A percentile compares a stretch with the other conserved stretches of the same genome.
Conservation (phyloP, 2,888 invertebrate genomes). For the Pocota personata region DNA sequence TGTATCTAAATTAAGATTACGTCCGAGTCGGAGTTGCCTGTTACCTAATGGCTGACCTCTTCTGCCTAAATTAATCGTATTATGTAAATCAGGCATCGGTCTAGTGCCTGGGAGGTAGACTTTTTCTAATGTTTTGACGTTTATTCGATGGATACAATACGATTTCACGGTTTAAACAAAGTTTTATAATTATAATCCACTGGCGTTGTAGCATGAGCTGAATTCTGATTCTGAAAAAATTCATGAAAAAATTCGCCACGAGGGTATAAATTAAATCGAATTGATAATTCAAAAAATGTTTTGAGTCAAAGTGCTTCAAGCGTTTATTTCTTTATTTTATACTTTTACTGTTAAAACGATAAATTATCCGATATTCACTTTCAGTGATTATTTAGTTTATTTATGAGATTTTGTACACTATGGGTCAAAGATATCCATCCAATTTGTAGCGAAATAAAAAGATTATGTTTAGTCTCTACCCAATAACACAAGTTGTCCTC, state of each 20-base stretch:
- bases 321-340: not conserved
- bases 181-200: not conserved
- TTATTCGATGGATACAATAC: constrained; percentile 13
- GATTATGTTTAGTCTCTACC: too few species aligned
- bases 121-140: constrained; percentile 44
- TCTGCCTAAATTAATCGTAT: constrained; percentile 13
- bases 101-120: not conserved
- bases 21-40: not conserved
- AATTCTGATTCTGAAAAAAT: not conserved
- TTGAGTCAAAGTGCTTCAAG: not conserved
- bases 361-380: constrained; percentile 6
- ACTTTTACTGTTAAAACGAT: not conserved
- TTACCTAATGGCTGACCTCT: not conserved
- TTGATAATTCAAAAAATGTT: not conserved
- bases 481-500: too few species aligned
- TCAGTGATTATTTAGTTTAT: not conserved
- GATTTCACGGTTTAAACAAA: constrained; percentile 4
- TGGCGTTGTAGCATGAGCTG: not conserved
- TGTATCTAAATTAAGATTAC: not conserved
- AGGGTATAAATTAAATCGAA: not conserved
- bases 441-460: not conserved
- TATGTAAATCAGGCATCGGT: constrained; percentile 28
- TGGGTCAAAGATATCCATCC: not conserved
- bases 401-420: not conserved
- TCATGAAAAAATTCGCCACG: not conserved